Evolutionary conservation across 2,797 vertebrate species (phyloP).

Genomic region (Buphagus erythrorhynchus): DNA sequence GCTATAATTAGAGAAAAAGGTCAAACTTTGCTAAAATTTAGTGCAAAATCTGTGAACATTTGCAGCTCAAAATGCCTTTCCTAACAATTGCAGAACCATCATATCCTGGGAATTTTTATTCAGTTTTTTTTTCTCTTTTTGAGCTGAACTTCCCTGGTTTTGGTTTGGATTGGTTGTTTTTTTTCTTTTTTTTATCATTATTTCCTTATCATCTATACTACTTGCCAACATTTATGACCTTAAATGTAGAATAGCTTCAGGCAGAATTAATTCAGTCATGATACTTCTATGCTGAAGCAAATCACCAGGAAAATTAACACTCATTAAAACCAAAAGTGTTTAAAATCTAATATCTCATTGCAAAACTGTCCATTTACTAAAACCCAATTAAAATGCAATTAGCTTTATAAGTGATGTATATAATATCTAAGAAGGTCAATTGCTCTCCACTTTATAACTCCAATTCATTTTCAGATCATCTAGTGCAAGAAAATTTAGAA

Average conservation of each 20-base stretch:
- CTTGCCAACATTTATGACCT: not conserved
- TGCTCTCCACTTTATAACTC: not conserved
- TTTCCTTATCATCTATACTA: not conserved
- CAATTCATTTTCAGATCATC: constrained; percentile 19
- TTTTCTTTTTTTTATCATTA: not conserved
- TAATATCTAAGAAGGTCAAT: constrained; percentile 26
- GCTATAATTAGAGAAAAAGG: not conserved
- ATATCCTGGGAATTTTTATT: not conserved
- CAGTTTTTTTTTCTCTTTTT: not conserved
- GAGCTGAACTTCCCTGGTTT: fast-evolving
- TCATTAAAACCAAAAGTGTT: constrained; percentile 50
- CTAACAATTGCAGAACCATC: not conserved
- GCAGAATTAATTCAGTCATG: constrained; percentile 19
- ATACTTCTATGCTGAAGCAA: not conserved
- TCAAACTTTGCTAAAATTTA: not conserved
- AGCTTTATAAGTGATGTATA: constrained; percentile 30
- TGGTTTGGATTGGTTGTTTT: fast-evolving
- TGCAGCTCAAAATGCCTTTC: not conserved
- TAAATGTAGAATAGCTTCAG: not conserved
- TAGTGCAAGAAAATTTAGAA: not conserved
- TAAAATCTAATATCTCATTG: constrained; percentile 34
- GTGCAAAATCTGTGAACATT: not conserved
- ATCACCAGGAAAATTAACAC: constrained; percentile 45
- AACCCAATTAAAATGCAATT: constrained; percentile 63
- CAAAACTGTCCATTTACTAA: constrained; percentile 24